Evolutionary conservation across 2,797 vertebrate species (phyloP).

Genomic region (Acanthurus leucopareius): DNA sequence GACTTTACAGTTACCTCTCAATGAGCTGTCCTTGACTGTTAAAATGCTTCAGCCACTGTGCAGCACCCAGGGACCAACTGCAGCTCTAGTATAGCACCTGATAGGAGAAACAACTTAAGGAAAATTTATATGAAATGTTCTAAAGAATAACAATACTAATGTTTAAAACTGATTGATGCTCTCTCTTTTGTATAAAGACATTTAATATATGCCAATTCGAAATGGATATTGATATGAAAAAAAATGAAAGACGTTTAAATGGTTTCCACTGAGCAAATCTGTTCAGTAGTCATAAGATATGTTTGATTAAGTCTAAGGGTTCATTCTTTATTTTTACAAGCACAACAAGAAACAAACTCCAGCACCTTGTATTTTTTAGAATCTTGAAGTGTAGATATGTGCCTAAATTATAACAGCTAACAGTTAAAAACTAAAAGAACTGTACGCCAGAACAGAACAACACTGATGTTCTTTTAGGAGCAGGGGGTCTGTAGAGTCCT

Average conservation of each 20-base stretch:
- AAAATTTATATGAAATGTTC: background rate
- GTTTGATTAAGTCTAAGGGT: background rate
- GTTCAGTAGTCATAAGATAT: background rate
- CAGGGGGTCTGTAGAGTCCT: background rate
- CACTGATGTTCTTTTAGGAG: too few species aligned
- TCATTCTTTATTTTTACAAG: too few species aligned
- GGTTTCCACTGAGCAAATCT: background rate
- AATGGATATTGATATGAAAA: background rate
- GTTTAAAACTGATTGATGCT: background rate
- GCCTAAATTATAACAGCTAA: constrained; percentile 10
- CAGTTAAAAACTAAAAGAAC: constrained; percentile 9
- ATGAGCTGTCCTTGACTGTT: background rate
- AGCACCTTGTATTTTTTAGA: background rate
- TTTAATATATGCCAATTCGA: background rate
- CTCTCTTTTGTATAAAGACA: too few species aligned
- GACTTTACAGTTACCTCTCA: background rate
- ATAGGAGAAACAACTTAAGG: background rate
- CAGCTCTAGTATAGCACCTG: too few species aligned
- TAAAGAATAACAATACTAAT: background rate
- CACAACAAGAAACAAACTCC: too few species aligned
- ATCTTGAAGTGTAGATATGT: background rate
- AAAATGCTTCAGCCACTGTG: background rate
- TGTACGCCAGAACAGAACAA: too few species aligned
- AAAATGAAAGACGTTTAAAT: background rate
- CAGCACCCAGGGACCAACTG: too few species aligned